A percentile compares a stretch with the other conserved stretches of the same genome.
Evolutionary conservation across 2,113 vertebrate genomes (phyloP).

Genomic region (Ovis canadensis): DNA sequence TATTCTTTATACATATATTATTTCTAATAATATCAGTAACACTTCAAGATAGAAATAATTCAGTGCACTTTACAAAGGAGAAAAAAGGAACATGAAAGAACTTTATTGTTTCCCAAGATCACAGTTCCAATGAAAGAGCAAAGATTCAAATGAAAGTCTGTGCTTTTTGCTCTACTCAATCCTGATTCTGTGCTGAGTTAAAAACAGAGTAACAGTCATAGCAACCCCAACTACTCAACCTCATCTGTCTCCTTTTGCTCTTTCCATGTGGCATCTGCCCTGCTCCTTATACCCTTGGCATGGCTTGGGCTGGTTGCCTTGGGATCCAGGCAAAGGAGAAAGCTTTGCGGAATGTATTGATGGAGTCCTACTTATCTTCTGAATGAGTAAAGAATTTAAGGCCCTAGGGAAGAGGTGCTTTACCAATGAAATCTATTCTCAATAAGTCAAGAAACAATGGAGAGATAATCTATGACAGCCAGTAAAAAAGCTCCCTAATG

Average conservation of each 20-base stretch:
- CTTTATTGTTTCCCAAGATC: background rate
- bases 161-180: background rate
- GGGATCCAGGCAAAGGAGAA: background rate
- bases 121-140: background rate
- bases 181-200: background rate
- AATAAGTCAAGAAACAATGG: slow-evolving; percentile 52
- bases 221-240: background rate
- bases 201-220: background rate
- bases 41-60: background rate
- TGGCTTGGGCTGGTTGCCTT: background rate
- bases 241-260: background rate
- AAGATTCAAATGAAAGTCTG: background rate
- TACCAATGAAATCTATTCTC: slow-evolving; percentile 49
- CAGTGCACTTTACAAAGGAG: background rate
- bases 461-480: slow-evolving; percentile 55
- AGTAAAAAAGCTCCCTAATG: slow-evolving; percentile 32
- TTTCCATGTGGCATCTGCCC: background rate
- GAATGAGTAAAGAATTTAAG: slow-evolving; percentile 64
- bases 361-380: slow-evolving; percentile 40
- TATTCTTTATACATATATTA: background rate
- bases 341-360: slow-evolving; percentile 26
- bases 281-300: background rate
- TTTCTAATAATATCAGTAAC: background rate
- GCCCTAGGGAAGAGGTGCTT: slow-evolving; percentile 41
- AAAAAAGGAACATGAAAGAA: background rate